Conservation (phyloP, 1,140 invertebrate genomes). For the Harlomillsia oculata region DNA sequence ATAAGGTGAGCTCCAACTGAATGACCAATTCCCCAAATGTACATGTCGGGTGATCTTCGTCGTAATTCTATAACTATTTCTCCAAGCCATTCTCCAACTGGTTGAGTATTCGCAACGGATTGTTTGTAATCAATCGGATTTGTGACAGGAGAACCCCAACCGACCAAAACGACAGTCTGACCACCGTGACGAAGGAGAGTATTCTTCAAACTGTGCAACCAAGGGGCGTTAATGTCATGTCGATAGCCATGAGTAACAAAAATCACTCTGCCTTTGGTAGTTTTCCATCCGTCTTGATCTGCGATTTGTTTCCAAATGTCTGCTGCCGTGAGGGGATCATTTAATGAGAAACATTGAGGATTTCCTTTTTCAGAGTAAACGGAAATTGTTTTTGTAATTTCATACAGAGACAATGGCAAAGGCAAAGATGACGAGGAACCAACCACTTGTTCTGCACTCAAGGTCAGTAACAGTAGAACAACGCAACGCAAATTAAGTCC, state of each 20-base stretch:
- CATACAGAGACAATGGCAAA: background rate
- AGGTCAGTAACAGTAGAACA: no score
- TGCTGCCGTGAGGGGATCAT: background rate
- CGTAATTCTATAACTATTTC: conserved; percentile 9
- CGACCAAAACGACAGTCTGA: conserved; percentile 21
- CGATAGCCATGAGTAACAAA: conserved; percentile 24
- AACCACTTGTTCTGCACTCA: no score
- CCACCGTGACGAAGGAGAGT: background rate
- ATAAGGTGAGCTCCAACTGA: conserved; percentile 22
- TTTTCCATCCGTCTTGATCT: conserved; percentile 11
- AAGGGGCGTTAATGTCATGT: conserved; percentile 9
- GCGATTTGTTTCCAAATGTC: conserved; percentile 10
- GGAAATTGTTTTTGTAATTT: conserved; percentile 10
- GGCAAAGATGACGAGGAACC: no score
- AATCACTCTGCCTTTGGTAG: background rate
- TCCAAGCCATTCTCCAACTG: conserved; percentile 18
- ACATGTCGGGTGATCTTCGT: conserved; percentile 5
- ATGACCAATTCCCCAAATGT: conserved; percentile 24
- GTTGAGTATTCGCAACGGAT: conserved; percentile 23
- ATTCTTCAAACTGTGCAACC: conserved; percentile 22
- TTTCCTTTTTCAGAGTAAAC: conserved; percentile 12
- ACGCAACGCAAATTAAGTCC: no score
- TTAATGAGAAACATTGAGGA: conserved; percentile 8
- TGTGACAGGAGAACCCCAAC: conserved; percentile 15
- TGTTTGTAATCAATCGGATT: conserved; percentile 15